Base-by-base conservation (phyloP, 2,888 invertebrate genomes). In the Caenorhabditis uteleia region DNA sequence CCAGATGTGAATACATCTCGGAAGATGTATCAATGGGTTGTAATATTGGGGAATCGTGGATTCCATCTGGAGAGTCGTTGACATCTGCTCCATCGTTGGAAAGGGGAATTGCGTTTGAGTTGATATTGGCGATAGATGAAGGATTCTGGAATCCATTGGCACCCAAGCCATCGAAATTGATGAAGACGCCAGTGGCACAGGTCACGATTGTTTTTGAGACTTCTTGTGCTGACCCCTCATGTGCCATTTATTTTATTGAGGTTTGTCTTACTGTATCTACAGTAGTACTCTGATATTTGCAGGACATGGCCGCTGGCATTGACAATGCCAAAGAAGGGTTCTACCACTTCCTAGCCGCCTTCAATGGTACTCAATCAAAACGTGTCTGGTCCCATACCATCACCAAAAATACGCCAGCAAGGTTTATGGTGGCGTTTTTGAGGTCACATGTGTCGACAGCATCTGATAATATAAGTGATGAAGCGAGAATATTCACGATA, bases 241-340 rank as follows among this genome's bases (percentile, higher is more conserved):
- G 88, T 77, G 85, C 85, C 57, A 83, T 88, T 29, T 84, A 87
- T 36, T 86, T 88, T 65, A 85, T 88, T 75, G 84, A 86, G 82
- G n/a, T n/a, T n/a, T n/a, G n/a, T n/a, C n/a, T n/a, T n/a, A n/a
- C n/a, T n/a, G n/a, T n/a, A n/a, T n/a, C n/a, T n/a, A n/a, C n/a
- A n/a, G 87, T 87, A 75, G 70, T n/a, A 10, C 10, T 7, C 14
- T 56, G n/a, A n/a, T n/a, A n/a, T n/a, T n/a, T n/a, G n/a, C n/a
- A n/a, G n/a, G 71, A 71, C 49, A 47, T 61, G 29, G 38, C 68
- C 3, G 58, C 65, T 3, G 61, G 62, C 4, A 36, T 23, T 1
- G 29, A 27, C 3, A 48, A 36, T 7, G 25, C 26, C 2, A 64
- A 54, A 29, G 61, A 59, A 36, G 54, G 72, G 5, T 66, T 68